phyloP scores from a whole-genome alignment of 2,797 vertebrate genomes.

The Lacerta bilineata region DNA sequence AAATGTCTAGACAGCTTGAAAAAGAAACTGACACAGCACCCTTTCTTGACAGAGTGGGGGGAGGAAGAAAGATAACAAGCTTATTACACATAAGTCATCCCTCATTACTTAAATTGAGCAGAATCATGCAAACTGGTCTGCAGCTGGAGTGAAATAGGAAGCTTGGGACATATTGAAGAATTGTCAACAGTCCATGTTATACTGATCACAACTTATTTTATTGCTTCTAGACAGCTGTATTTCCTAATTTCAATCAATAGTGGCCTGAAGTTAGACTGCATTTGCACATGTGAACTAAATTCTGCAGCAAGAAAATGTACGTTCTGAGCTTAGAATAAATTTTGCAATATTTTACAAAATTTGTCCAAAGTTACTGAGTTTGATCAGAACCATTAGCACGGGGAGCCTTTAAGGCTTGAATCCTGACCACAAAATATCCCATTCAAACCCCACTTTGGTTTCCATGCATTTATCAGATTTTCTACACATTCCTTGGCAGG shows the following conservation, averaged over 20 bases:
- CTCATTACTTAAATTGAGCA: constrained; percentile 15
- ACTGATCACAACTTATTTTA: background rate
- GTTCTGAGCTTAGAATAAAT: background rate
- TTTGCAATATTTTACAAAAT: background rate
- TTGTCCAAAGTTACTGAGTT: background rate
- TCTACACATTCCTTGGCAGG: background rate
- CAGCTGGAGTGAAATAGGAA: no score
- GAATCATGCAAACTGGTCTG: constrained; percentile 49
- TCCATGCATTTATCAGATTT: background rate
- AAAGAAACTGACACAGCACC: background rate
- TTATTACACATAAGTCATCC: constrained; percentile 17
- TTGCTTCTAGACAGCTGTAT: background rate
- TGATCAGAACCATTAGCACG: background rate
- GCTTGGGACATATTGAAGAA: background rate
- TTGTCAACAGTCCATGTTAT: constrained; percentile 10
- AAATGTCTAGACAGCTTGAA: background rate
- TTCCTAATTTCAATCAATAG: background rate
- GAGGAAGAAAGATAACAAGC: background rate
- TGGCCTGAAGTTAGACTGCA: background rate
- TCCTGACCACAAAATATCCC: background rate
- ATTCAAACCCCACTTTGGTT: background rate
- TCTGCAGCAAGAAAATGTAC: background rate
- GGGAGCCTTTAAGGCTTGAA: background rate
- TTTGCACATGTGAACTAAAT: background rate
- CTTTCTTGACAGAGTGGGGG: background rate